phyloP scores from a whole-genome alignment of 2,113 vertebrate genomes.

The Papio anubis region DNA sequence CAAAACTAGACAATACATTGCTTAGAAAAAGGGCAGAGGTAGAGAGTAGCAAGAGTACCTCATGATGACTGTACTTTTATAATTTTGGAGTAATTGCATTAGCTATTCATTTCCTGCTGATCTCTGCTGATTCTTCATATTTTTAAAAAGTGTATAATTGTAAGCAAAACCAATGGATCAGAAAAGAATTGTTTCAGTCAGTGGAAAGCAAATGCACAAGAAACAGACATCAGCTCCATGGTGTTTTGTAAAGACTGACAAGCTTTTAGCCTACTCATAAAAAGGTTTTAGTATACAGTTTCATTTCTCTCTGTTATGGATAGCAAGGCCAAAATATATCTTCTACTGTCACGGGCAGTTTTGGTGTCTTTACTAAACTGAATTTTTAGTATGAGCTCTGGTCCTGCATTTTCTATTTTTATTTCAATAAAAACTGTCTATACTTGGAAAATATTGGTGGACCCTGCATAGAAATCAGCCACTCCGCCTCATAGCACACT shows the following conservation, averaged over 20 bases:
- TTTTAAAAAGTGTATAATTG: neutral
- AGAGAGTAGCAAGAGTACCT: neutral
- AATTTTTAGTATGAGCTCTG: constrained; percentile 77
- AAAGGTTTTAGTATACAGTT: constrained; percentile 61
- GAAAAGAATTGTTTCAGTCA: neutral
- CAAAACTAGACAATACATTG: neutral
- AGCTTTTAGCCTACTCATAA: constrained; percentile 65
- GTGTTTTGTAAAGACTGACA: constrained; percentile 35
- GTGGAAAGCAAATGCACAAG: neutral
- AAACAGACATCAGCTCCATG: constrained; percentile 59
- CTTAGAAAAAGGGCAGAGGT: neutral
- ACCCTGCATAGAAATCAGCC: constrained; percentile 81
- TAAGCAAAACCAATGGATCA: neutral
- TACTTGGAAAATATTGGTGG: constrained; percentile 84
- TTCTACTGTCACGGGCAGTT: constrained; percentile 65
- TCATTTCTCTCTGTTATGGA: constrained; percentile 65
- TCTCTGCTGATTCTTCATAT: neutral
- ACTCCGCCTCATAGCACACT: constrained; percentile 81
- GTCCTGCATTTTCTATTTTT: constrained; percentile 85
- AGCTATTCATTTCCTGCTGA: neutral
- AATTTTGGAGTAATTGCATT: neutral
- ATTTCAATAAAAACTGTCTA: constrained; percentile 81
- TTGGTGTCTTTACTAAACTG: constrained; percentile 75
- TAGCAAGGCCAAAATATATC: constrained; percentile 66
- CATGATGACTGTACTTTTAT: neutral